Evolutionary conservation across 2,797 vertebrate species (phyloP).

Genomic region (Syndactyla subalaris): DNA sequence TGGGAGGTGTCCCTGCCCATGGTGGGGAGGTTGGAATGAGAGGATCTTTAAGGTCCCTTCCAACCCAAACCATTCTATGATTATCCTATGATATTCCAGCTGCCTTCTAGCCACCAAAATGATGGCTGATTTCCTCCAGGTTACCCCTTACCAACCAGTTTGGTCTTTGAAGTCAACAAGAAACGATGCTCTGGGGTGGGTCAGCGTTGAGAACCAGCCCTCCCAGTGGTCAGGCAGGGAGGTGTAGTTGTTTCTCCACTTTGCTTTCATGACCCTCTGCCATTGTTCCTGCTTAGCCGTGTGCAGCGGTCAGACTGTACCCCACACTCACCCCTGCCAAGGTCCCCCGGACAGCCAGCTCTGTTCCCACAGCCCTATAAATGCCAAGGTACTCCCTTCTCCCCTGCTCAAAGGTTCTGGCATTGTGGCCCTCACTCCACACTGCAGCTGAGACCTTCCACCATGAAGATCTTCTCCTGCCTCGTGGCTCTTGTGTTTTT

Average conservation of each 20-base stretch:
- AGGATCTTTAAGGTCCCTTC: background rate
- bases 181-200: background rate
- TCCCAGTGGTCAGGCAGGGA: background rate
- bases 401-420: background rate
- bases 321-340: background rate
- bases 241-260: rapidly evolving
- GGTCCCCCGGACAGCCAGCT: background rate
- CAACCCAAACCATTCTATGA: background rate
- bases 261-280: background rate
- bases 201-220: background rate
- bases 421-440: rapidly evolving
- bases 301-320: slow-evolving; percentile 34
- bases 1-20: background rate
- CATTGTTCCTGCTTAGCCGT: background rate
- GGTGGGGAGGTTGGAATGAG: background rate
- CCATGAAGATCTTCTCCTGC: slow-evolving; percentile 24
- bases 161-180: background rate
- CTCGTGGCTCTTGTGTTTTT: background rate
- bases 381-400: background rate
- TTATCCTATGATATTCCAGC: background rate
- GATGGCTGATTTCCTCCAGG: rapidly evolving
- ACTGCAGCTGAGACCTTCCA: background rate
- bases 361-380: background rate
- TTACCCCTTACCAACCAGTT: background rate
- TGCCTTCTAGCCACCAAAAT: background rate